Percentiles rank a stretch among this genome's conserved stretches.
These are phyloP conservation scores for Hydractinia symbiolongicarpus DNA, from an alignment of 30 jellyfish, hydroid and myxozoan genomes.

Conservation along the genomic window DNA sequence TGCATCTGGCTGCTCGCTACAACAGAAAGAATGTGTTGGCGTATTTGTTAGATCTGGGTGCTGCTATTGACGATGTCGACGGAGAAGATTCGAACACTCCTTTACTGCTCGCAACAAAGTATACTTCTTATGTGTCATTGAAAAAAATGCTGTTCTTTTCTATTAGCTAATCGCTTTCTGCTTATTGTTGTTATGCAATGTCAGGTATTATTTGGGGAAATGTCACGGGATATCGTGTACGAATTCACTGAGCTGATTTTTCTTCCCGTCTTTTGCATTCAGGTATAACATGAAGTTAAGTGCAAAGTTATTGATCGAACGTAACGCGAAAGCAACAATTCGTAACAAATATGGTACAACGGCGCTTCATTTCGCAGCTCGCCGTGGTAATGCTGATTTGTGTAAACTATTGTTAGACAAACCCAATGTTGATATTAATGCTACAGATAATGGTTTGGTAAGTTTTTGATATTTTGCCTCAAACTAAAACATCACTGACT, in stretches of 20 bases:
- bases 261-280: background rate
- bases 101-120: conserved; percentile 86
- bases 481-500: background rate
- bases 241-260: background rate
- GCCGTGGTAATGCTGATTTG: conserved; percentile 76
- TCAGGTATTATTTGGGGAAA: too few species aligned
- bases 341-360: conserved; percentile 68
- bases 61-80: conserved; percentile 40
- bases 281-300: conserved; percentile 64
- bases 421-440: conserved; percentile 20
- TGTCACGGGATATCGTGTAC: too few species aligned
- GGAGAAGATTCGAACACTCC: conserved; percentile 94
- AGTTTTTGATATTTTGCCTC: background rate
- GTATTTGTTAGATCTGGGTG: conserved; percentile 56
- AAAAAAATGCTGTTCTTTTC: background rate
- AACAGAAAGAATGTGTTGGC: conserved; percentile 51
- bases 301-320: conserved; percentile 51
- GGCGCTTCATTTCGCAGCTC: conserved; percentile 79
- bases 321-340: conserved; percentile 49
- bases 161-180: background rate
- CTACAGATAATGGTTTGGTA: conserved; percentile 19
- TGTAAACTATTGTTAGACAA: conserved; percentile 45
- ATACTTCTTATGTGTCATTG: conserved; percentile 13
- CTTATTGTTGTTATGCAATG: background rate
- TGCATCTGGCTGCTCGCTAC: conserved; percentile 90